Evolutionary conservation across 2,797 vertebrate species (phyloP), one percentile per base, ranked within the genome.

Genomic region (Sarcoramphus papa): DNA sequence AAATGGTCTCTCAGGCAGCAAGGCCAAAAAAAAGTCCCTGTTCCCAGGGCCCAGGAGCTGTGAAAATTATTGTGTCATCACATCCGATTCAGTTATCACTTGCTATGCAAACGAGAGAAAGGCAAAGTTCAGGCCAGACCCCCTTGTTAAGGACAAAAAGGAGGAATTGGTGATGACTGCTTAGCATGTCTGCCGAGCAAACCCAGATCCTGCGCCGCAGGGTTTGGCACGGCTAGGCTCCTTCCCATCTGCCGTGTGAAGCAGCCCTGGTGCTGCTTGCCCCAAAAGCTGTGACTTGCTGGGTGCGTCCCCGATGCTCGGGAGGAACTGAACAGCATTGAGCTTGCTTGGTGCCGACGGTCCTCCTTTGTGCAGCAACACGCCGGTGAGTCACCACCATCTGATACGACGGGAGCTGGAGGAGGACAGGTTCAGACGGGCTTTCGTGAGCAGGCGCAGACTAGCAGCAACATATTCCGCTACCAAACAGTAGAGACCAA

Each of bases 1-100:
- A 22, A 93, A 96, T 82, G 70, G 77, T 88, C 56, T 96, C 63
- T 37, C 68, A 80, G 90, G 89, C 88, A 94, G 63, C 47, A 48
- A 60, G 81, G 92, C 78, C 92, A 62, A 51, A 92, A 47, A 67
- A 28, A 73, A 76, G 30, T 43, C 40, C 20, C 40, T 70, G 23
- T 72, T 92, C 43, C 41, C 30, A 28, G 67, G n/a, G 70, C 31
- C 79, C 10, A 0, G 2, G 41, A 78, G 87, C 72, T 47, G 69
- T 35, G 89, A 17, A 54, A 75, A 83, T 69, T 13, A 21, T 25
- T 51, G 69, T 84, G 68, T 62, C 69, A 14, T 35, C 57, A 3
- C 40, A 9, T 57, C 16, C 4, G 37, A 6, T 9, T 28, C 48
- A 18, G 70, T 41, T 59, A 13, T 19, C 57, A 2, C 47, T 45